phyloP scores from a whole-genome alignment of 2,888 invertebrate genomes.

The Oxytorus armatus region DNA sequence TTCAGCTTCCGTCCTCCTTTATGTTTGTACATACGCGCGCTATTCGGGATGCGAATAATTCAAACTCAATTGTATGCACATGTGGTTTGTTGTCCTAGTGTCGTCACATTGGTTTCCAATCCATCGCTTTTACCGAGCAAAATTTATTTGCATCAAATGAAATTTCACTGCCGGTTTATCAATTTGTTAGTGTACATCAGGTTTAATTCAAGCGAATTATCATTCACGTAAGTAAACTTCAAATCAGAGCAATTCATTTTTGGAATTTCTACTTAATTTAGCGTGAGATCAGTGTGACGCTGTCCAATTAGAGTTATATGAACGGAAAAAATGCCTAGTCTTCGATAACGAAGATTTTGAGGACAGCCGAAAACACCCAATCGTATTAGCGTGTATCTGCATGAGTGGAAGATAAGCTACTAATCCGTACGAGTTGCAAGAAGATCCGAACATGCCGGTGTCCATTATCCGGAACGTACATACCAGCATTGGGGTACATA shows the following conservation, averaged over 20 bases:
- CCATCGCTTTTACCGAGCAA: neutral
- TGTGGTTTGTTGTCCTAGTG: constrained; percentile 7
- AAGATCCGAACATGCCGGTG: constrained; percentile 24
- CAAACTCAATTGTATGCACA: constrained; percentile 18
- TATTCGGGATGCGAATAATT: constrained; percentile 37
- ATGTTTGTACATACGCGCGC: constrained; percentile 1
- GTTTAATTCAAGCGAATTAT: neutral
- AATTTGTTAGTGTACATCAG: neutral
- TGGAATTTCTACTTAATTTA: neutral
- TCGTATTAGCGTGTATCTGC: constrained; percentile 1
- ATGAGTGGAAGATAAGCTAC: constrained; percentile 21
- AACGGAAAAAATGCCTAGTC: neutral
- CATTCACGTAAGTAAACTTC: neutral
- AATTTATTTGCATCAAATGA: constrained; percentile 1
- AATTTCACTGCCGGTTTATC: neutral
- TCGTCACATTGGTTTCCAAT: constrained; percentile 15
- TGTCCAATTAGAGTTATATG: neutral
- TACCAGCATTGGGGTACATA: constrained; percentile 42
- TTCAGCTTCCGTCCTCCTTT: constrained; percentile 25
- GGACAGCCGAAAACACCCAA: constrained; percentile 1
- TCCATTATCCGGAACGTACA: constrained; percentile 18
- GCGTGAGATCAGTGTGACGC: neutral
- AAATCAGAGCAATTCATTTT: neutral
- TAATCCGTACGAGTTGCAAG: constrained; percentile 30
- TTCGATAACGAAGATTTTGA: constrained; percentile 12